These are phyloP conservation scores for Centropus unirufus DNA, from an alignment of 2,113 vertebrate genomes.

Conservation along the genomic window DNA sequence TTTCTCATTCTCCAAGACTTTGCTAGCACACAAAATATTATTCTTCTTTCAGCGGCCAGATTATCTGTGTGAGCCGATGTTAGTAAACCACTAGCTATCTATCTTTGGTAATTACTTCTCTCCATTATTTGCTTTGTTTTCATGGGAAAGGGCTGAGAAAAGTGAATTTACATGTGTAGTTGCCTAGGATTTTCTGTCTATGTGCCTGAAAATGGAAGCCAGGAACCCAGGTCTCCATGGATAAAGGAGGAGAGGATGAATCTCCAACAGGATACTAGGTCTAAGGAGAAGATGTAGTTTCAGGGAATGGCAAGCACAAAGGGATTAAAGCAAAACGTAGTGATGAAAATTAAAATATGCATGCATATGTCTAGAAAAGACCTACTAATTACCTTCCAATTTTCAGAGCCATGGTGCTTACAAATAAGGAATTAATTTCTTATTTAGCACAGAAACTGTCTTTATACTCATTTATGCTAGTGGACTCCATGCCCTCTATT, in stretches of 20 bases:
- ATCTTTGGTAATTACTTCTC: background rate
- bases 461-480: background rate
- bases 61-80: background rate
- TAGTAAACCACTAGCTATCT: background rate
- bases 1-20: background rate
- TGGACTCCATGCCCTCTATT: background rate
- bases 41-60: background rate
- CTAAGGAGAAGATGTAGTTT: background rate
- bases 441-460: background rate
- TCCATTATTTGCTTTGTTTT: slow-evolving; percentile 1
- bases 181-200: background rate
- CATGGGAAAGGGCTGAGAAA: background rate
- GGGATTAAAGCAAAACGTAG: background rate
- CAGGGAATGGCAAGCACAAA: background rate
- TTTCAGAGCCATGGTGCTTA: background rate
- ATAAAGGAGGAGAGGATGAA: background rate
- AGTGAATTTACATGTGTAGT: background rate
- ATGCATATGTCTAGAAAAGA: background rate
- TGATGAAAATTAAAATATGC: background rate
- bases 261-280: background rate
- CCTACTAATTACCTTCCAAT: background rate
- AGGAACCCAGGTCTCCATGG: background rate
- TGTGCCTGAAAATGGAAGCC: background rate
- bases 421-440: background rate
- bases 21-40: background rate